Conservation (phyloP, 2,888 invertebrate species). For the Chrysolina haemoptera region DNA sequence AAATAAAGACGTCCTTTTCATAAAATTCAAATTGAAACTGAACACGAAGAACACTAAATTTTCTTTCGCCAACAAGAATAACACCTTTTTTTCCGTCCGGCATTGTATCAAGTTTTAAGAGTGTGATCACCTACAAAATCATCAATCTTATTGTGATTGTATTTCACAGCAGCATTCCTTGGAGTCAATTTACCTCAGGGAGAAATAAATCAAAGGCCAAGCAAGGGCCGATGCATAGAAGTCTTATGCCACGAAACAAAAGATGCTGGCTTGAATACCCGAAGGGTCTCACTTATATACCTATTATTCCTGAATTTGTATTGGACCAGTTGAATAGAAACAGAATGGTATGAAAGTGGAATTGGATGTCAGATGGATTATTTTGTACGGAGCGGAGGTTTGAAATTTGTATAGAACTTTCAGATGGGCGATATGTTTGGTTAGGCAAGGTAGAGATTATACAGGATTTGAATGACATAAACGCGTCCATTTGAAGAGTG, state of each 20-base stretch:
- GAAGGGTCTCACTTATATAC: conserved; percentile 33
- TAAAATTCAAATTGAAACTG: too few species aligned
- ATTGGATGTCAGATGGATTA: neutral
- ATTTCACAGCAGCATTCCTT: conserved; percentile 49
- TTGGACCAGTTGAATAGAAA: conserved; percentile 37
- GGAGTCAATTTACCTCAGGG: conserved; percentile 50
- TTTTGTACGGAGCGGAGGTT: neutral
- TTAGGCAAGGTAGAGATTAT: neutral
- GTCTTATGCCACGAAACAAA: conserved; percentile 36
- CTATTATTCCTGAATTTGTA: conserved; percentile 43
- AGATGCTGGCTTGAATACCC: conserved; percentile 30
- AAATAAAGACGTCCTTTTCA: too few species aligned
- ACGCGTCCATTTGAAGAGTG: neutral
- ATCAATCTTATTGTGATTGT: conserved; percentile 49
- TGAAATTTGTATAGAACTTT: neutral
- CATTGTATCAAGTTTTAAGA: conserved; percentile 8
- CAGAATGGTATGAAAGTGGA: conserved; percentile 10
- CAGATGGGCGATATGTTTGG: conserved; percentile 3
- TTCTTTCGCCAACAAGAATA: too few species aligned
- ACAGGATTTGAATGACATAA: neutral
- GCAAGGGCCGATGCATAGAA: conserved; percentile 31
- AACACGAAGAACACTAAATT: too few species aligned
- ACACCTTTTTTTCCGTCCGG: neutral
- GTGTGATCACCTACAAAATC: conserved; percentile 50
- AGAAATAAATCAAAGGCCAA: conserved; percentile 52